Percentiles rank a stretch among this genome's conserved stretches.
Evolutionary conservation across 2,797 vertebrate species (phyloP).

Genomic region (Chelon labrosus): DNA sequence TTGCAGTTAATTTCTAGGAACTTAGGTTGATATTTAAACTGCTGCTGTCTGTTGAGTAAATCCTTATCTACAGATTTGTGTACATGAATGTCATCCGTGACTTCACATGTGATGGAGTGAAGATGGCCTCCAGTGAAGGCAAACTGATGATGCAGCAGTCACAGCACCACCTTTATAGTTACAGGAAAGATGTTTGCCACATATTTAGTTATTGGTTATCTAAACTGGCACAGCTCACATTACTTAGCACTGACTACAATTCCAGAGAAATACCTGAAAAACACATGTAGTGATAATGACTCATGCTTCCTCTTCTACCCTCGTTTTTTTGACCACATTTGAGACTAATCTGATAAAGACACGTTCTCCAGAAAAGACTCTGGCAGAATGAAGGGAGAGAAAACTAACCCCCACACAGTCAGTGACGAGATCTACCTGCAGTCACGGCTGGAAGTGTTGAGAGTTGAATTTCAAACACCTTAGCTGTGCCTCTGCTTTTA

Average conservation of each 20-base stretch:
- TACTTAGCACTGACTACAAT: constrained; percentile 10
- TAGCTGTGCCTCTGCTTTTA: background rate
- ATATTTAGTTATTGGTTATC: constrained; percentile 5
- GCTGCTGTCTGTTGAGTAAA: background rate
- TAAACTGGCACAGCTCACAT: background rate
- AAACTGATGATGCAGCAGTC: constrained; percentile 16
- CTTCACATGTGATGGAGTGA: constrained; percentile 19
- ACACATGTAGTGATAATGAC: background rate
- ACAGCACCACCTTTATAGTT: constrained; percentile 26
- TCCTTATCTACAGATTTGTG: constrained; percentile 15
- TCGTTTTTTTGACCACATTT: background rate
- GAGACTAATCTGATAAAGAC: background rate
- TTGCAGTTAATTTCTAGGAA: no score
- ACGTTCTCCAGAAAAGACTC: constrained; percentile 4
- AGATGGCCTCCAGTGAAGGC: background rate
- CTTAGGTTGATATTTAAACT: no score
- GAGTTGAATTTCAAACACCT: constrained; percentile 42
- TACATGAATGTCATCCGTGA: background rate
- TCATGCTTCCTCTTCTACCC: background rate
- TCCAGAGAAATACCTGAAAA: constrained; percentile 12
- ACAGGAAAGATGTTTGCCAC: background rate
- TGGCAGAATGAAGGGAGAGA: background rate
- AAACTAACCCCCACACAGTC: background rate
- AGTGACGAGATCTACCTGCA: no score
- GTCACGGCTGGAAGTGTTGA: no score